Evolutionary conservation across 2,888 invertebrate genomes (phyloP).

Genomic region (Amphipyra berbera): DNA sequence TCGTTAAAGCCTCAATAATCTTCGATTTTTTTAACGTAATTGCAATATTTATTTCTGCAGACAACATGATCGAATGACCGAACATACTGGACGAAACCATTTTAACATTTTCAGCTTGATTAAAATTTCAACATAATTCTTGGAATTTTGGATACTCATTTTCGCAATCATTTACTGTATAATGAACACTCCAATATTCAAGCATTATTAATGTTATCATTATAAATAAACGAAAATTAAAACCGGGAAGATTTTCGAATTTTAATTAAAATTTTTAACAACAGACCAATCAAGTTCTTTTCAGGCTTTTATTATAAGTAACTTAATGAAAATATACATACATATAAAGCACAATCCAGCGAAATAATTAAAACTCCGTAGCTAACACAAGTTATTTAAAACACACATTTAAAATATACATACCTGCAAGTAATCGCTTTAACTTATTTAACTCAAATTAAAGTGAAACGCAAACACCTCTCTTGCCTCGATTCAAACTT

Average conservation of each 20-base stretch:
- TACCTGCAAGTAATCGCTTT: slow-evolving; percentile 69
- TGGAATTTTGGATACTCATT: slow-evolving; percentile 49
- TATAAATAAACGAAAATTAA: slow-evolving; percentile 47
- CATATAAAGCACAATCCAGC: not conserved
- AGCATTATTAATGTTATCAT: slow-evolving; percentile 44
- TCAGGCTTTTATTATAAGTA: slow-evolving; percentile 22
- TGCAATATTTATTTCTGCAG: slow-evolving; percentile 48
- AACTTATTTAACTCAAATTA: slow-evolving; percentile 83
- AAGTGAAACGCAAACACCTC: slow-evolving; percentile 81
- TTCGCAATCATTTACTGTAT: slow-evolving; percentile 46
- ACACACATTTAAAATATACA: slow-evolving; percentile 59
- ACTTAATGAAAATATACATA: slow-evolving; percentile 27
- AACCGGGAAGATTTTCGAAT: slow-evolving; percentile 30
- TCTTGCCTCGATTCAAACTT: slow-evolving; percentile 82
- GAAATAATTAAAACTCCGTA: slow-evolving; percentile 34
- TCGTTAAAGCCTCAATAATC: slow-evolving; percentile 73
- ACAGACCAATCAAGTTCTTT: slow-evolving; percentile 11
- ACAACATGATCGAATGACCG: slow-evolving; percentile 14
- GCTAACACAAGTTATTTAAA: slow-evolving; percentile 54
- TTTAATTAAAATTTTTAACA: slow-evolving; percentile 40
- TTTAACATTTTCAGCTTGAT: slow-evolving; percentile 41
- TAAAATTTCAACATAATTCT: slow-evolving; percentile 49
- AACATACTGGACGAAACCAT: slow-evolving; percentile 15
- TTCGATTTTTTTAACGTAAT: slow-evolving; percentile 68
- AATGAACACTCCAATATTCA: slow-evolving; percentile 51